phyloP scores from a whole-genome alignment of 2,888 invertebrate species.

The Chaetogeoica ovagalla region DNA sequence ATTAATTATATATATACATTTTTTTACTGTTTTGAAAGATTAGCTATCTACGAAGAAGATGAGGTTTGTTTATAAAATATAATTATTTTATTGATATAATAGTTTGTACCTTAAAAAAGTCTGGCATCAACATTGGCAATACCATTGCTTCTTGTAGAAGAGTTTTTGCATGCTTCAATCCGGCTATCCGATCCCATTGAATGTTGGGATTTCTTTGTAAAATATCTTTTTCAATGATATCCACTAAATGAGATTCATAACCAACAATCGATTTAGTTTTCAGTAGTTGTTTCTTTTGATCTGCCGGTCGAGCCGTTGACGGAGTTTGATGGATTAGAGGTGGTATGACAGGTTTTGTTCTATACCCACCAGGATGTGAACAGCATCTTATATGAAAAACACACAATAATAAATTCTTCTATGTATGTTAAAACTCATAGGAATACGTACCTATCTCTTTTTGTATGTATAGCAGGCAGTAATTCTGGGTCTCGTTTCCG shows the following conservation, averaged over 20 bases:
- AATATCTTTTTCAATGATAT: slow-evolving; percentile 82
- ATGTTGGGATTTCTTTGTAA: slow-evolving; percentile 79
- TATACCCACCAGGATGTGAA: slow-evolving; percentile 53
- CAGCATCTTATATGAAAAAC: slow-evolving; percentile 53
- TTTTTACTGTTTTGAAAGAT: no score
- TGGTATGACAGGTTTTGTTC: slow-evolving; percentile 48
- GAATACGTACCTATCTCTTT: slow-evolving; percentile 37
- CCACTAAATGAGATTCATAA: slow-evolving; percentile 72
- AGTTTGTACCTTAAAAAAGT: slow-evolving; percentile 74
- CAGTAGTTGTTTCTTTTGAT: slow-evolving; percentile 39
- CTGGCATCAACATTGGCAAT: slow-evolving; percentile 82
- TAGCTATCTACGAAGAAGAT: no score
- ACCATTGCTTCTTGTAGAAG: slow-evolving; percentile 85
- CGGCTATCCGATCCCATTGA: slow-evolving; percentile 79
- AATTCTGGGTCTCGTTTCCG: slow-evolving; percentile 69
- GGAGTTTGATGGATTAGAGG: slow-evolving; percentile 21
- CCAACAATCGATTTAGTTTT: slow-evolving; percentile 42
- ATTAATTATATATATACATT: no score
- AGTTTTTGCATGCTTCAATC: slow-evolving; percentile 74
- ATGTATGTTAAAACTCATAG: neutral
- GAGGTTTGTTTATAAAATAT: no score
- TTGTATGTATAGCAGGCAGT: slow-evolving; percentile 69
- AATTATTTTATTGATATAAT: neutral
- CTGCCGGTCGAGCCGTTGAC: slow-evolving; percentile 24
- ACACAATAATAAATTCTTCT: neutral